Evolutionary conservation across 2,113 vertebrate species (phyloP), one percentile per base, ranked within the genome.

Genomic region (Oncorhynchus clarkii): DNA sequence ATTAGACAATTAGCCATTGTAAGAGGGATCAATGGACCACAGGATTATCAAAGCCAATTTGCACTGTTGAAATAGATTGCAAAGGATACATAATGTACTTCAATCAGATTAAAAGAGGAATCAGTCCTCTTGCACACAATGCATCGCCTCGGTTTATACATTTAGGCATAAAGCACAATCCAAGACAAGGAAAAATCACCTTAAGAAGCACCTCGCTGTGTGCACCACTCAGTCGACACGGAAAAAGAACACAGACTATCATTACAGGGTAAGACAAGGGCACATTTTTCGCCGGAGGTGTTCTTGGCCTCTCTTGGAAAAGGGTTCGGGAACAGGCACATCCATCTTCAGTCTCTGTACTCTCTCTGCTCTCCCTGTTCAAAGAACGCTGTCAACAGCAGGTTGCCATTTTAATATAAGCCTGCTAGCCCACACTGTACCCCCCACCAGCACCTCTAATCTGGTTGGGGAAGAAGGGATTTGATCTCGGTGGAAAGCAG

Each of bases 1-100:
- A 90, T 92, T 89, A 90, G 79, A 79, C 72, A 89, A 90, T 90
- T 91, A 88, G 74, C 75, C 73, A 49, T 80, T 80, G 51, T 90
- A 93, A 89, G 83, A 87, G 9, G 89, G 86, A 85, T 91, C 81
- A 90, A 78, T 85, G 57, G 69, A 69, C 81, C 34, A 13, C 3
- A 75, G n/a, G 59, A 62, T 62, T n/a, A 88, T 89, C 86, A 86
- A 45, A 80, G 74, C 74, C 78, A 87, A 85, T 72, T 78, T 72
- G 80, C 80, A 86, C 85, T 78, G 39, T 60, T 83, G 72, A 88
- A 88, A 76, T 82, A 86, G 86, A 89, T 89, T 89, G 87, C 75
- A 77, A 81, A 82, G 39, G 18, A 67, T 82, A 70, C 77, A 82
- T 72, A 72, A 79, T 49, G 76, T 89, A 79, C 29, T 83, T 81